Evolutionary conservation across 2,888 invertebrate species (phyloP), one percentile per base, ranked within the genome.

Genomic region (Thalpophila matura): DNA sequence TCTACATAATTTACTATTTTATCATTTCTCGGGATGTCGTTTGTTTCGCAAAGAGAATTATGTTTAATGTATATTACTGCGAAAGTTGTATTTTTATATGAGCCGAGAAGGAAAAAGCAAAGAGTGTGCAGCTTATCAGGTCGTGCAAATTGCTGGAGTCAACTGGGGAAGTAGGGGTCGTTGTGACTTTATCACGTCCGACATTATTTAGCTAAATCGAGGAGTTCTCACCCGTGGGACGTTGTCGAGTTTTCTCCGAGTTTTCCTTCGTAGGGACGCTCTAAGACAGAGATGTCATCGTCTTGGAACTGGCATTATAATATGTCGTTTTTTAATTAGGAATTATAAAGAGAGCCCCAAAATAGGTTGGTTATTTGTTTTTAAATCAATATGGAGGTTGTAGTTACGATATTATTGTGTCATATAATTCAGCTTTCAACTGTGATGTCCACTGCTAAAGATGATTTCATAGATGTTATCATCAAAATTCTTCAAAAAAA

Each of bases 1-100:
- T 86, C 77, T 81, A 83, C 84, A 88, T 87, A 86, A 90, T 91
- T 91, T 89, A 91, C 89, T 90, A 87, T 89, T 90, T 85, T 86
- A 86, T 86, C 83, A 83, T 85, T 82, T 79, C 81, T 79, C 63
- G 72, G 63, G 78, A 81, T 81, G 82, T 84, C 88, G 81, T 86
- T 85, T 86, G 81, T 84, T 81, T 73, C 75, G 57, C 24, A 42
- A 60, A 70, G 43, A 68, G 54, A 68, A 80, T 79, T 71, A 80
- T 63, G 50, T 61, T 55, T 62, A 67, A 71, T 72, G 58, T 51
- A 54, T 66, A 59, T 62, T 54, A 43, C 38, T 37, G 50, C 16
- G 35, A 45, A 35, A 50, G 37, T 27, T 38, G 47, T 51, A 26
- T 54, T 20, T 50, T 43, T 33, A 4, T 38, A 47, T 45, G 45